Conservation (phyloP, 23 tunicate species). For the Halocynthia aurantium region DNA sequence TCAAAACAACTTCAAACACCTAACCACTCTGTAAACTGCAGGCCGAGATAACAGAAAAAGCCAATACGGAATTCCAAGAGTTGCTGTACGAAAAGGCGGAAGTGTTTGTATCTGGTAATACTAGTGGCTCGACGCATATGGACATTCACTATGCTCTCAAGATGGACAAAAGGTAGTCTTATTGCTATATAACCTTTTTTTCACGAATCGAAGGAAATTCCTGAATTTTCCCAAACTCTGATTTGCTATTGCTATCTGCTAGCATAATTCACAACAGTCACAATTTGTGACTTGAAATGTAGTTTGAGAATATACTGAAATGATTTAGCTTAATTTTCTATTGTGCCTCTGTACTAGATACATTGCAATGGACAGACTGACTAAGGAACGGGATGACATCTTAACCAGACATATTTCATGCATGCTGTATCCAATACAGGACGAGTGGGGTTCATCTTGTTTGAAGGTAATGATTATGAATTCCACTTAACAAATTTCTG, state of each 20-base stretch:
- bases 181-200: too few relatives aligned
- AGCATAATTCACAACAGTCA: too few relatives aligned
- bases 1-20: neutral
- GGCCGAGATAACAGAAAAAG: conserved; percentile 81
- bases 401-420: conserved; percentile 55
- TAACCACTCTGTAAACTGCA: conserved; percentile 1
- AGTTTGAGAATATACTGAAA: too few relatives aligned
- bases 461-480: conserved; percentile 7
- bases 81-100: conserved; percentile 72
- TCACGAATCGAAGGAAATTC: too few relatives aligned
- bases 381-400: conserved; percentile 57
- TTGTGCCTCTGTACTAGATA: conserved; percentile 29
- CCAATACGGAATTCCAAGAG: conserved; percentile 71
- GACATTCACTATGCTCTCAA: conserved; percentile 73
- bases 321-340: neutral
- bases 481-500: neutral
- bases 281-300: too few relatives aligned
- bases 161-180: conserved; percentile 52
- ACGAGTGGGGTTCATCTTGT: conserved; percentile 74
- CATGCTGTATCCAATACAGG: conserved; percentile 51
- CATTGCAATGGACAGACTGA: conserved; percentile 56
- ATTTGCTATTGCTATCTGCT: too few relatives aligned
- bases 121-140: conserved; percentile 23
- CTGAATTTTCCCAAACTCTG: too few relatives aligned
- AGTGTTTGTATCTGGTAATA: conserved; percentile 42